Conservation (phyloP, 1,140 invertebrate genomes). For the Danaus melanippus region DNA sequence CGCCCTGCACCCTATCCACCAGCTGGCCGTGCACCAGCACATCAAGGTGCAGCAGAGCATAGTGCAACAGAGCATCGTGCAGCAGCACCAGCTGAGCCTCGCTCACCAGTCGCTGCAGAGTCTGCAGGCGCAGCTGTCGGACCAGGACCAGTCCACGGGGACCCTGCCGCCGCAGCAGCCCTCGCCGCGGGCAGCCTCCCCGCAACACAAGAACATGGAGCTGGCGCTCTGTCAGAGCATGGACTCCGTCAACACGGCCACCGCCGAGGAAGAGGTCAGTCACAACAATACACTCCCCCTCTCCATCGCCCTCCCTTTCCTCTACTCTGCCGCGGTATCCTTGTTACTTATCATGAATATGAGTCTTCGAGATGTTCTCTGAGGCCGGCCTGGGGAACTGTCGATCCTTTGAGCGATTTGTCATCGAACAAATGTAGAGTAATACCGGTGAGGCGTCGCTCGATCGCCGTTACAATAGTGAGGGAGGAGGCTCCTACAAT, state of each 20-base stretch:
- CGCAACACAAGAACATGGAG: conserved; percentile 67
- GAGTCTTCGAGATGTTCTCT: conserved; percentile 3
- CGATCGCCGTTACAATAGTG: conserved; percentile 41
- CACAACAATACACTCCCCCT: neutral
- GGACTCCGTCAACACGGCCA: conserved; percentile 93
- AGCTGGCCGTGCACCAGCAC: conserved; percentile 63
- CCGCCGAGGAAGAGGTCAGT: conserved; percentile 92
- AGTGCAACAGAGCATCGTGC: conserved; percentile 64
- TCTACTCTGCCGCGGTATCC: no score
- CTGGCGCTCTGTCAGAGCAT: conserved; percentile 84
- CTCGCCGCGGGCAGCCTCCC: conserved; percentile 51
- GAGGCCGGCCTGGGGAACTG: conserved; percentile 26
- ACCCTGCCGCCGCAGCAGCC: conserved; percentile 57
- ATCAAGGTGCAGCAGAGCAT: conserved; percentile 67
- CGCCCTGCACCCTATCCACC: conserved; percentile 56
- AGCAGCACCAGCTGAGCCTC: conserved; percentile 64
- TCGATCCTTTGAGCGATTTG: conserved; percentile 49
- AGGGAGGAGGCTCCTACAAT: conserved; percentile 56
- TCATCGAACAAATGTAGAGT: conserved; percentile 50
- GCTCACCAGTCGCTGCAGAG: conserved; percentile 63
- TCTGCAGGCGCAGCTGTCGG: conserved; percentile 47
- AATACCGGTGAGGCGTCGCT: conserved; percentile 38
- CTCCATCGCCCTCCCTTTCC: no score
- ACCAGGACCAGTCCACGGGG: conserved; percentile 44
- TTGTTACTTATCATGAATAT: no score